Base-by-base conservation (phyloP, 2,888 invertebrate species). In the Acronicta alni region DNA sequence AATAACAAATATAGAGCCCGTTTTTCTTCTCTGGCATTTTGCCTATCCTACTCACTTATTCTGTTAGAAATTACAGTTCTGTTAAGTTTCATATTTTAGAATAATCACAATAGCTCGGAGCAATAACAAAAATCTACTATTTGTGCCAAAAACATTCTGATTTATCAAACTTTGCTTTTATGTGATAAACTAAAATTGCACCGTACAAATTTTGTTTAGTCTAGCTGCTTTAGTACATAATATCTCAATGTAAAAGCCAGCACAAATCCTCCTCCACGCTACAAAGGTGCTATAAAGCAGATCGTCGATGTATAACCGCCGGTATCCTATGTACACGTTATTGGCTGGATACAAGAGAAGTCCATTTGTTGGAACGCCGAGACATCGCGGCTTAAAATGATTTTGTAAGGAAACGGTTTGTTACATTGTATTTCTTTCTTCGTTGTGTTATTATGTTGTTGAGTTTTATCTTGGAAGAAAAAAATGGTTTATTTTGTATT, bases 301-400 rank as follows among this genome's bases (percentile, higher is more conserved):
- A 52, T 56, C 37, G 46, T 44, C 35, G 16, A 15, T 37, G 47
- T 43, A 52, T 18, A n/a, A 45, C 7, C 46, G 37, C 30, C 53
- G 37, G 45, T 66, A 54, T 54, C 56, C n/a, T 68, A 44, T 38
- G 38, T 41, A 57, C 62, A 26, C 67, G 42, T 70, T 76, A 79
- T 80, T 77, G 75, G 70, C 71, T 72, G 68, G 63, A 62, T 75
- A 80, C 81, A 80, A 71, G 80, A 71, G 72, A 79, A 80, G 72
- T 78, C 79, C 81, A 81, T 81, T 80, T 77, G 72, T 67, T 59
- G 65, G 57, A 57, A 60, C 61, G 62, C 52, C 62, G 61, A 46
- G 46, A 61, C 66, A 57, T 45, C 52, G 55, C 51, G 55, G 62
- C 56, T 69, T 52, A 35, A 64, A 65, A 60, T 57, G 64, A 67